These are phyloP conservation scores for Phyllostomus discolor DNA, from an alignment of 2,113 vertebrate species.

Conservation along the genomic window DNA sequence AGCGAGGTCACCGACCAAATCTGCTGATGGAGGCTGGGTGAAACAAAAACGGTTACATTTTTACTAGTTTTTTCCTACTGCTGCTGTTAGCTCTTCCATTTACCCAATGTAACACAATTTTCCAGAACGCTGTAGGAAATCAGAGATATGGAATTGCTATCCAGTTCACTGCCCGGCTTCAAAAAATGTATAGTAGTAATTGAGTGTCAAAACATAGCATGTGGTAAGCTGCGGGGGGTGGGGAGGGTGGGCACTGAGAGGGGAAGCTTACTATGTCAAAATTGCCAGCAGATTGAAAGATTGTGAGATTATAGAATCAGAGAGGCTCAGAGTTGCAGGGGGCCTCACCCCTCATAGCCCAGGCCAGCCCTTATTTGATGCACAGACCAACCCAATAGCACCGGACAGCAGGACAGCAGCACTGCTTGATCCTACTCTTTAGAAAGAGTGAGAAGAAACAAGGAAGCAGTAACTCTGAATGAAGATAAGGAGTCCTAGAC, in stretches of 20 bases:
- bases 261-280: conserved; percentile 8
- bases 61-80: conserved; percentile 74
- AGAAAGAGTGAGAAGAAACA: background rate
- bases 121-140: conserved; percentile 73
- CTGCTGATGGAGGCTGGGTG: conserved; percentile 76
- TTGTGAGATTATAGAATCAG: background rate
- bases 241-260: background rate
- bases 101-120: conserved; percentile 75
- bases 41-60: conserved; percentile 77
- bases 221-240: conserved; percentile 38
- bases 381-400: background rate
- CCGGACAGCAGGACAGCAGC: background rate
- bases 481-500: background rate
- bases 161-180: conserved; percentile 71
- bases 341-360: background rate
- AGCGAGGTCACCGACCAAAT: conserved; percentile 76
- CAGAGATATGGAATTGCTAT: conserved; percentile 70
- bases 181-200: conserved; percentile 58
- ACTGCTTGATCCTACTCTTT: background rate
- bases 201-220: conserved; percentile 68
- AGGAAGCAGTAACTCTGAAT: background rate
- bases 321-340: background rate
- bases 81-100: conserved; percentile 75
- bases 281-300: conserved; percentile 56
- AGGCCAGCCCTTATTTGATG: background rate